Evolutionary conservation across 2,888 invertebrate species (phyloP).

Genomic region (Strigamia crassipes): DNA sequence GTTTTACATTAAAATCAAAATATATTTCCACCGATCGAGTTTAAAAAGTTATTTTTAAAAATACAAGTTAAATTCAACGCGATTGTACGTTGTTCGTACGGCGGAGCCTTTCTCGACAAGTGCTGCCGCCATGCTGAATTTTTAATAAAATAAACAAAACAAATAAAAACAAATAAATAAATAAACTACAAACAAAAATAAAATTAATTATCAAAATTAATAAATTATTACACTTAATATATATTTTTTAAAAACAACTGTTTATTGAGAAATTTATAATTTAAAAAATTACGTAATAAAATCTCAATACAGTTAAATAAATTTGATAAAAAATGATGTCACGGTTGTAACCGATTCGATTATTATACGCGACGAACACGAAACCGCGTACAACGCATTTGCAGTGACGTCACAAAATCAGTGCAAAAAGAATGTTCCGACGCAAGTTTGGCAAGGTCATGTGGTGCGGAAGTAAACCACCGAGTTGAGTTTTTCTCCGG

Average conservation of each 20-base stretch:
- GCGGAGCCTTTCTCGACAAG: not conserved
- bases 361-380: not conserved
- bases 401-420: not conserved
- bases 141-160: not conserved
- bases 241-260: no score
- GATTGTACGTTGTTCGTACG: not conserved
- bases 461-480: slow-evolving; percentile 3
- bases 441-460: slow-evolving; percentile 2
- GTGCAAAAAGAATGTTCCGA: slow-evolving; percentile 10
- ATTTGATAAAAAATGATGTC: no score
- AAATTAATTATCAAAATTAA: no score
- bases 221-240: no score
- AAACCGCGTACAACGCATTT: not conserved
- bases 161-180: not conserved
- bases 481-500: not conserved
- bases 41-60: not conserved
- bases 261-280: no score
- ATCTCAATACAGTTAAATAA: no score
- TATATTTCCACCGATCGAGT: no score
- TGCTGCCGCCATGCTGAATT: not conserved
- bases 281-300: no score
- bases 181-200: no score
- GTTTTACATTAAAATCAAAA: no score
- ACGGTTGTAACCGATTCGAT: no score
- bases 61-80: not conserved